Evolutionary conservation across 2,797 vertebrate genomes (phyloP).

Genomic region (Limnodromus scolopaceus): DNA sequence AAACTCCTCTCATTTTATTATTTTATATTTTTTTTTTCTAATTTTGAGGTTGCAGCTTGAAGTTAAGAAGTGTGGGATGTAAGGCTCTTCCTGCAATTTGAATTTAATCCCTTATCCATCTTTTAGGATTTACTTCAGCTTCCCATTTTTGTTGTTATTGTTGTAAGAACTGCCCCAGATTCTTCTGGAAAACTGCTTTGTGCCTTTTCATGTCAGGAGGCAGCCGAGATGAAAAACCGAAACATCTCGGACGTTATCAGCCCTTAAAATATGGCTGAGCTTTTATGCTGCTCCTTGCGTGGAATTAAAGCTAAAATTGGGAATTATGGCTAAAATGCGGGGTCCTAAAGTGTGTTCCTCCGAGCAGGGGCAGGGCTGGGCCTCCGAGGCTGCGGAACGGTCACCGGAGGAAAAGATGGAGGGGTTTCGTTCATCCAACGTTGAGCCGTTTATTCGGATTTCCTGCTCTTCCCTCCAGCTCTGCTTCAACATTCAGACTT

Average conservation of each 20-base stretch:
- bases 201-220: neutral
- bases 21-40: neutral
- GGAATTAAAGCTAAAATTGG: neutral
- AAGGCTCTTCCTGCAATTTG: neutral
- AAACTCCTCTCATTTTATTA: neutral
- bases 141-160: neutral
- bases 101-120: neutral
- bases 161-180: neutral
- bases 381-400: neutral
- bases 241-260: neutral
- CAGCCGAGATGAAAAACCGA: neutral
- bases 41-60: neutral
- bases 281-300: neutral
- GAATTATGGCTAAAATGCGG: neutral
- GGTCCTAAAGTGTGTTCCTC: fast-evolving
- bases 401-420: fast-evolving
- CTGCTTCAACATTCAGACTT: neutral
- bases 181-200: neutral
- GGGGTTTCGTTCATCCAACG: neutral
- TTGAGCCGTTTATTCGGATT: fast-evolving
- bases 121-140: neutral
- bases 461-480: neutral
- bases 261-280: neutral
- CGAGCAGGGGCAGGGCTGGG: neutral
- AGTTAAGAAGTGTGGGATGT: neutral